phyloP scores from a whole-genome alignment of 2,888 invertebrate species.

The Tetrapedia diversipes region DNA sequence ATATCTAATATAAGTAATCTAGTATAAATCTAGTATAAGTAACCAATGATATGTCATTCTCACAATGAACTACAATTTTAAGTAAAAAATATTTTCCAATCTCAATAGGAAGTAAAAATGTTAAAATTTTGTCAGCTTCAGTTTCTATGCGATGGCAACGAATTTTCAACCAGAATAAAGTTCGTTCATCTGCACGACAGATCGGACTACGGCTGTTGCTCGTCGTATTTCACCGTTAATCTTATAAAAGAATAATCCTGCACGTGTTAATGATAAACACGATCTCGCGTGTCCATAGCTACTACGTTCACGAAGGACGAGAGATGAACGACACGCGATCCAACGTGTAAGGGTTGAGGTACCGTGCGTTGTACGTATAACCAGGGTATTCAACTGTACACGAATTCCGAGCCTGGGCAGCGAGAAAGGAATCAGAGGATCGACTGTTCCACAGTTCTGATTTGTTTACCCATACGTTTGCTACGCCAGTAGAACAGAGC shows the following conservation, averaged over 20 bases:
- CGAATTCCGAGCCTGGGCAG: conserved; percentile 17
- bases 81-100: no score
- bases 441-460: neutral
- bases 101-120: no score
- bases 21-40: no score
- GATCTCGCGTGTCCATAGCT: conserved; percentile 51
- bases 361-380: conserved; percentile 21
- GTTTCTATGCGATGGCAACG: neutral
- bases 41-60: no score
- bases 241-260: conserved; percentile 43
- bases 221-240: conserved; percentile 33
- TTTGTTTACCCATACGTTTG: conserved; percentile 6
- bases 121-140: no score
- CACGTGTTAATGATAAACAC: conserved; percentile 55
- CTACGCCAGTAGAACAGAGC: no score
- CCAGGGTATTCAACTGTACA: conserved; percentile 36
- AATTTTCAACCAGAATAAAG: neutral
- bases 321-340: conserved; percentile 55
- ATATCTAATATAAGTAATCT: no score
- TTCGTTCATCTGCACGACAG: neutral
- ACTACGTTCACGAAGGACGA: conserved; percentile 50
- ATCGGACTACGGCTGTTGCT: neutral
- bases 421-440: conserved; percentile 12
- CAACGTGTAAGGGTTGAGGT: conserved; percentile 28
- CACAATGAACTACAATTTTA: no score